These are phyloP conservation scores for Caenorhabditis parvicauda DNA, from an alignment of 2,888 invertebrate genomes.

Conservation along the genomic window DNA sequence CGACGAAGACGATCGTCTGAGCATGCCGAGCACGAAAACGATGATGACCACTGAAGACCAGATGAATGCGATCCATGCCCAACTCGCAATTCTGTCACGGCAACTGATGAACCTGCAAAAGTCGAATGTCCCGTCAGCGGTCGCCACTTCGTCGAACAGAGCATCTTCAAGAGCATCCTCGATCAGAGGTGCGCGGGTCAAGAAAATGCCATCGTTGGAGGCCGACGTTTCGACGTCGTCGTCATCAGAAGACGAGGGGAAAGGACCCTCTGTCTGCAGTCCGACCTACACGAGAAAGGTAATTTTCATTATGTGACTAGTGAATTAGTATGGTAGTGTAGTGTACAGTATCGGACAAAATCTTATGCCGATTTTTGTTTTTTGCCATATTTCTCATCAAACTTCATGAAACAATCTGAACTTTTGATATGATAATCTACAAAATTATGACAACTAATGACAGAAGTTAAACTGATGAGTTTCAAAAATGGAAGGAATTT, in stretches of 20 bases:
- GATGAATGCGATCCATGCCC: constrained; percentile 18
- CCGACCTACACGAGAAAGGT: constrained; percentile 12
- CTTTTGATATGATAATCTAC: no score
- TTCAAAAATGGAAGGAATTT: no score
- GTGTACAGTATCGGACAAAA: no score
- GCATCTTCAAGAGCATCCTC: constrained; percentile 21
- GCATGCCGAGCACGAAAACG: constrained; percentile 29
- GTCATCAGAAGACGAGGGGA: constrained; percentile 28
- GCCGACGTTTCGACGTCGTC: constrained; percentile 13
- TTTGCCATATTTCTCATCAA: no score
- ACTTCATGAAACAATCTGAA: no score
- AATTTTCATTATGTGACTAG: neutral
- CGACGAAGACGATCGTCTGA: constrained; percentile 23
- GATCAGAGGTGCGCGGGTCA: constrained; percentile 5
- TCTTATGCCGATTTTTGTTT: no score
- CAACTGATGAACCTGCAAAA: constrained; percentile 21
- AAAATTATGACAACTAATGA: no score
- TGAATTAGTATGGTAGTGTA: no score
- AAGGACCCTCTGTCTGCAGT: constrained; percentile 22
- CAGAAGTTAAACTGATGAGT: no score
- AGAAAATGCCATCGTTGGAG: constrained; percentile 5
- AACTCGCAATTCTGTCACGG: constrained; percentile 26
- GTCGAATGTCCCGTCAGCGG: neutral
- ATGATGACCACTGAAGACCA: constrained; percentile 22
- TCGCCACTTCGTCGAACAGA: neutral